Percentiles rank a stretch among this genome's conserved stretches.
phyloP scores from a whole-genome alignment of 2,113 vertebrate species.

The Amazona guildingii region DNA sequence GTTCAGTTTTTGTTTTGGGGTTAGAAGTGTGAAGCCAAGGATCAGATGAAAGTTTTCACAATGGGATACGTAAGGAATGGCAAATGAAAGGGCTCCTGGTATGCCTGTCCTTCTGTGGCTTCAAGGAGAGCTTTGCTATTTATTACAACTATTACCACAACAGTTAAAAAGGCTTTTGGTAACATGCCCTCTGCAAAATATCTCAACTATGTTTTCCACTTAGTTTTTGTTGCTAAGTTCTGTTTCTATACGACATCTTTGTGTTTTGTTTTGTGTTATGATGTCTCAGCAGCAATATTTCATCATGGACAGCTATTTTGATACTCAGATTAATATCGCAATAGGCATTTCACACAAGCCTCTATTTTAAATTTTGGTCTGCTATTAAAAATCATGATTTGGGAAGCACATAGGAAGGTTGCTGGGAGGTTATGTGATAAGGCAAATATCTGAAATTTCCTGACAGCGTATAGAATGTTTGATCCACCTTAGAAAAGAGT shows the following conservation, averaged over 20 bases:
- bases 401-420: background rate
- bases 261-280: background rate
- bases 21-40: background rate
- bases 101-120: background rate
- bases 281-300: constrained; percentile 22
- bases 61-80: background rate
- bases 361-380: background rate
- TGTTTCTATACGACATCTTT: background rate
- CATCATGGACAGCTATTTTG: background rate
- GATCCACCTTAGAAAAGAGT: background rate
- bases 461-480: background rate
- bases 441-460: background rate
- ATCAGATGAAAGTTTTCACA: background rate
- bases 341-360: background rate
- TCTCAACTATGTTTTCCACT: background rate
- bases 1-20: background rate
- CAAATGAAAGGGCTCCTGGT: background rate
- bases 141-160: background rate
- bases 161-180: background rate
- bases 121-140: background rate
- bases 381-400: background rate
- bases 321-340: background rate
- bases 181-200: background rate
- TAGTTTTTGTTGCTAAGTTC: constrained; percentile 14
- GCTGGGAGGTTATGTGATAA: background rate